Evolutionary conservation across 2,888 invertebrate genomes (phyloP).

Genomic region (Mesorhabditis sp.): DNA sequence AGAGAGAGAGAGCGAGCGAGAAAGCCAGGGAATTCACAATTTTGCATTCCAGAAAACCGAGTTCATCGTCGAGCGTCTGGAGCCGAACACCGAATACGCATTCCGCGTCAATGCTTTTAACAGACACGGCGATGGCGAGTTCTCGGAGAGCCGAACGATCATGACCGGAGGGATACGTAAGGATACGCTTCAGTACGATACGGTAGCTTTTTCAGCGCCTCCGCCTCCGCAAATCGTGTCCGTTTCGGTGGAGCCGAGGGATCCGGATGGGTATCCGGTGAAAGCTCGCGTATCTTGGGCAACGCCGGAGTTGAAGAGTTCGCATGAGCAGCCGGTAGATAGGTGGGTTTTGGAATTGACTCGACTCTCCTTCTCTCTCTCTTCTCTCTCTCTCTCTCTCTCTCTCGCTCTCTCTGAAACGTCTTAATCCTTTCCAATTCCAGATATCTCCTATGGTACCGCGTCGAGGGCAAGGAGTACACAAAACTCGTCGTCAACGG

Average conservation of each 20-base stretch:
- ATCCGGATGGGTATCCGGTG: slow-evolving; percentile 78
- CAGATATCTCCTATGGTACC: background rate
- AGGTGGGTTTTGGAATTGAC: slow-evolving; percentile 64
- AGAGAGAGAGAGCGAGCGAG: no score
- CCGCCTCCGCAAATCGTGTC: slow-evolving; percentile 60
- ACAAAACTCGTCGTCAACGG: slow-evolving; percentile 20
- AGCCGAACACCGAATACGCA: slow-evolving; percentile 89
- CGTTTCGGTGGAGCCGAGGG: slow-evolving; percentile 67
- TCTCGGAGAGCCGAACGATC: slow-evolving; percentile 78
- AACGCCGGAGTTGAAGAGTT: slow-evolving; percentile 73
- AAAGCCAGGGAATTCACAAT: background rate
- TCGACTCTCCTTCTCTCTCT: slow-evolving; percentile 9
- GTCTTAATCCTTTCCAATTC: background rate
- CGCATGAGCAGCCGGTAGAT: slow-evolving; percentile 76
- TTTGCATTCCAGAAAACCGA: slow-evolving; percentile 40
- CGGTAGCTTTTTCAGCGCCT: slow-evolving; percentile 60
- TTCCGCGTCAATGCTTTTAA: slow-evolving; percentile 87
- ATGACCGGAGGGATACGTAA: slow-evolving; percentile 74
- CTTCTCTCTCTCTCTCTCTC: background rate
- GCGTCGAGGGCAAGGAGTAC: background rate
- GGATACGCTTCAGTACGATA: slow-evolving; percentile 10
- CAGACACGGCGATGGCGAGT: slow-evolving; percentile 89
- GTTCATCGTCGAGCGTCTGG: slow-evolving; percentile 70
- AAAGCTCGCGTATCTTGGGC: slow-evolving; percentile 89
- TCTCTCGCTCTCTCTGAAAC: background rate